Conservation (phyloP, 2,113 vertebrate genomes). For the Lonchura striata region DNA sequence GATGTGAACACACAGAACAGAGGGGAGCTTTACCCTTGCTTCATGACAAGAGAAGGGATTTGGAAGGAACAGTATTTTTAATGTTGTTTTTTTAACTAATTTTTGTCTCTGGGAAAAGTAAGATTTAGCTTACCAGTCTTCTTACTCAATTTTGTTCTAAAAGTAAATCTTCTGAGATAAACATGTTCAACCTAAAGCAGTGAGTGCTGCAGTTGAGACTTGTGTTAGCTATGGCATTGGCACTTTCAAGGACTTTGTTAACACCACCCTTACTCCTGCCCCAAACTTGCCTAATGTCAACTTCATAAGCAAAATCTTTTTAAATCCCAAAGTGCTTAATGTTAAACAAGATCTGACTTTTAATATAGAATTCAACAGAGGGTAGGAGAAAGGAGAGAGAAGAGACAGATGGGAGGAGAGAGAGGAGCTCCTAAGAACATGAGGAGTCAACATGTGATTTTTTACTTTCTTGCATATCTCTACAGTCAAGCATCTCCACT, state of each 20-base stretch:
- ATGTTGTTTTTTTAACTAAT: background rate
- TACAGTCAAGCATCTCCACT: background rate
- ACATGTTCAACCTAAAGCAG: background rate
- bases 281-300: background rate
- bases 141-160: background rate
- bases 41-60: background rate
- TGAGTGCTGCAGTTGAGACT: background rate
- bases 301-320: background rate
- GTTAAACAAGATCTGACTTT: background rate
- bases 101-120: background rate
- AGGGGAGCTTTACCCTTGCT: background rate
- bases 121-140: background rate
- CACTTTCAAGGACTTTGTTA: background rate
- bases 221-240: background rate
- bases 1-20: background rate
- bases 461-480: background rate
- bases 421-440: background rate
- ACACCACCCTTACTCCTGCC: background rate
- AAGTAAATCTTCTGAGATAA: background rate
- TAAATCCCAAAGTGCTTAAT: background rate
- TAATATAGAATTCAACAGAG: background rate
- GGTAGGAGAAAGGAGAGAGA: background rate
- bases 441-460: background rate
- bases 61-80: background rate
- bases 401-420: background rate